Percentiles rank a stretch among this genome's conserved stretches.
These are phyloP conservation scores for Erebia ligea DNA, from an alignment of 2,888 invertebrate species.

Conservation along the genomic window DNA sequence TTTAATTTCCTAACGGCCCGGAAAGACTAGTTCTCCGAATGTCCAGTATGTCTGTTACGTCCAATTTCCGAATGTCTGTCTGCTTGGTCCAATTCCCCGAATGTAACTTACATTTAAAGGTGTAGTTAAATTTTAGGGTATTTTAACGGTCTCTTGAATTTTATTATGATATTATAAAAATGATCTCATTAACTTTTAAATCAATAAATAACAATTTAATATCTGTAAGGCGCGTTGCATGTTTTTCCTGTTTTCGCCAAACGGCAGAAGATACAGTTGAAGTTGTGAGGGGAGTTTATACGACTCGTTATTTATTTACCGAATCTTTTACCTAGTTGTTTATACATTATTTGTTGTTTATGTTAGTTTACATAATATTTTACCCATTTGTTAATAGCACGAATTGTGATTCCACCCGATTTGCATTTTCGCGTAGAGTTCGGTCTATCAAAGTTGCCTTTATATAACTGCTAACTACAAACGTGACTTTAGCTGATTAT, in stretches of 20 bases:
- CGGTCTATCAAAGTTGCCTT: constrained; percentile 18
- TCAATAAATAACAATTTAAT: constrained; percentile 22
- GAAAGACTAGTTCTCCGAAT: too few relatives aligned
- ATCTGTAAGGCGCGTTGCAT: background rate
- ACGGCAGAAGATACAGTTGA: constrained; percentile 36
- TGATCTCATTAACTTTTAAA: background rate
- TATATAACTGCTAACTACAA: constrained; percentile 21
- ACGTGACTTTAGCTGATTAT: constrained; percentile 26
- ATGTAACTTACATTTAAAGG: too few relatives aligned
- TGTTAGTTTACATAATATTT: constrained; percentile 46
- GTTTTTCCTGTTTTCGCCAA: constrained; percentile 42
- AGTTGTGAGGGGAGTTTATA: constrained; percentile 53
- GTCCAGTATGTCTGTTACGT: too few relatives aligned
- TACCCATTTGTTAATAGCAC: constrained; percentile 70
- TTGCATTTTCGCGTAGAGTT: constrained; percentile 41
- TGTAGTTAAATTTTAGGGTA: too few relatives aligned
- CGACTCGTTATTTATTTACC: constrained; percentile 64
- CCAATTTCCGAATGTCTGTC: too few relatives aligned
- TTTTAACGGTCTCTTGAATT: too few relatives aligned
- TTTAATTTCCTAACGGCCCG: too few relatives aligned
- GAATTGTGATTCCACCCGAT: constrained; percentile 69
- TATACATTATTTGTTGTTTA: too few relatives aligned
- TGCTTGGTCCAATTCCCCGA: too few relatives aligned
- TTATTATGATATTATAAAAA: too few relatives aligned
- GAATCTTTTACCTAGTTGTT: constrained; percentile 16